phyloP scores from a whole-genome alignment of 2,113 vertebrate species.

The Sapayoa aenigma region DNA sequence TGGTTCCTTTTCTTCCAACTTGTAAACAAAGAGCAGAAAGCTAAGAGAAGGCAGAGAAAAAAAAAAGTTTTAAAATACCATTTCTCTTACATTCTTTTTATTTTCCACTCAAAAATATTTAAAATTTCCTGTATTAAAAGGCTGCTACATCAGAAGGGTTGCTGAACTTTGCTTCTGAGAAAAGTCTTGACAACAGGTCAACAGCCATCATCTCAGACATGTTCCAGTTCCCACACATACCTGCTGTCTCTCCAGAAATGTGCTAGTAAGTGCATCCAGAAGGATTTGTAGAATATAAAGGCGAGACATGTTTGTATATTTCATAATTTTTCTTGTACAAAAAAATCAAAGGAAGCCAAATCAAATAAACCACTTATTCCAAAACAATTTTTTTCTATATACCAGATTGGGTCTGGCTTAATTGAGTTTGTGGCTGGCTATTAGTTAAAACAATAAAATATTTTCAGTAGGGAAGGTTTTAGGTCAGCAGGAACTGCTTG shows the following conservation, averaged over 20 bases:
- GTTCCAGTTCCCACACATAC: neutral
- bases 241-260: neutral
- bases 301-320: neutral
- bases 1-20: neutral
- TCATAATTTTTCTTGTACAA: neutral
- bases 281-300: neutral
- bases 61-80: neutral
- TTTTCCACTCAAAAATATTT: neutral
- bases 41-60: neutral
- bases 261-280: neutral
- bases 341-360: neutral
- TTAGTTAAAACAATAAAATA: neutral
- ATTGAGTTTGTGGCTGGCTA: neutral
- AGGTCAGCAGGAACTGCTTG: neutral
- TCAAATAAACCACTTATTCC: neutral
- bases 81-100: neutral
- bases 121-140: neutral
- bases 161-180: neutral
- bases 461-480: neutral
- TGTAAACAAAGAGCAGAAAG: constrained; percentile 15
- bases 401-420: neutral
- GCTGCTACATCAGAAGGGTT: neutral
- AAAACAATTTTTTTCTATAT: neutral
- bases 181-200: neutral
- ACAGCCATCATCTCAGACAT: neutral